Evolutionary conservation across 2,113 vertebrate genomes (phyloP).

Genomic region (Edolisoma coerulescens): DNA sequence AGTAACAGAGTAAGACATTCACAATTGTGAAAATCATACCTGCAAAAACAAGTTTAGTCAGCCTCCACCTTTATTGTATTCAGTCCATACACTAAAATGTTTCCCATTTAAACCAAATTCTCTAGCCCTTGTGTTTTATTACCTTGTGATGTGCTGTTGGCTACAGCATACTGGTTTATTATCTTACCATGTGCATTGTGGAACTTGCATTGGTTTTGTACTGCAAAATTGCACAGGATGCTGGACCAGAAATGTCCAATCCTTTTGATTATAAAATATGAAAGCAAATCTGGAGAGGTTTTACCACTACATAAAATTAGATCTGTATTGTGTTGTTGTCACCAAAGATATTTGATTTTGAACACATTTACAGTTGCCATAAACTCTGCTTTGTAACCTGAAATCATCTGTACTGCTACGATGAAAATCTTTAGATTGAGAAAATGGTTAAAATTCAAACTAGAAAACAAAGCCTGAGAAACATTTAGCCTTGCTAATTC

Average conservation of each 20-base stretch:
- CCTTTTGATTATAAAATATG: not conserved
- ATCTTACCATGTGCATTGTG: not conserved
- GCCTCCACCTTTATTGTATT: not conserved
- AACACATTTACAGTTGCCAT: not conserved
- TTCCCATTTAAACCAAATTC: not conserved
- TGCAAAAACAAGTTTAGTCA: slow-evolving; percentile 10
- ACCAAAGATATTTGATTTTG: not conserved
- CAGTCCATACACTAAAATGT: not conserved
- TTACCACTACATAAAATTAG: not conserved
- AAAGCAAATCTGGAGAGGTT: not conserved
- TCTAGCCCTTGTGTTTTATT: not conserved
- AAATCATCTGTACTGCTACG: not conserved
- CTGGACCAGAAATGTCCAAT: not conserved
- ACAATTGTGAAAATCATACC: slow-evolving; percentile 5
- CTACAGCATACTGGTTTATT: not conserved
- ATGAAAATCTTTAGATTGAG: not conserved
- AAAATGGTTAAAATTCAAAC: not conserved
- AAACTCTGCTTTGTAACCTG: not conserved
- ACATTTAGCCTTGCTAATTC: not conserved
- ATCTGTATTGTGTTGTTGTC: not conserved
- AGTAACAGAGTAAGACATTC: slow-evolving; percentile 19
- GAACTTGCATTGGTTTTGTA: not conserved
- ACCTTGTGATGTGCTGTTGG: not conserved
- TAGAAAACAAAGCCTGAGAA: slow-evolving; percentile 4
- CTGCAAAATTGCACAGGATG: not conserved